Conservation (phyloP, 2,113 vertebrate genomes). For the Bufo bufo region DNA sequence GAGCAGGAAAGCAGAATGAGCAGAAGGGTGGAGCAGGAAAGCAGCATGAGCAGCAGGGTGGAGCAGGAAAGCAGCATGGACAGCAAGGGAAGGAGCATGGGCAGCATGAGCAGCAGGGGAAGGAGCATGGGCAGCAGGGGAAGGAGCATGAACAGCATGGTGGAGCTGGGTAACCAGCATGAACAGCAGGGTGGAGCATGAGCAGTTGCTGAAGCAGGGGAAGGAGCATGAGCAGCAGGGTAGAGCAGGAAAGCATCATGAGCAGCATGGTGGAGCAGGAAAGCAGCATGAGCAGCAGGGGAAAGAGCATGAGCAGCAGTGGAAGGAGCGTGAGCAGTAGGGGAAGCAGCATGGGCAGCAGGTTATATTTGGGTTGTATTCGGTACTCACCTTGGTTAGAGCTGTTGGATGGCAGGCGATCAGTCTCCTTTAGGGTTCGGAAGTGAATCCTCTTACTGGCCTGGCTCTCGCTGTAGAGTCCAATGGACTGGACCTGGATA, state of each 20-base stretch:
- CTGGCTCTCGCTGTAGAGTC: slow-evolving; percentile 91
- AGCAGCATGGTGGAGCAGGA: neutral
- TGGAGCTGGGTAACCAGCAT: neutral
- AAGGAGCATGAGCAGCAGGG: neutral
- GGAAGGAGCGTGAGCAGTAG: neutral
- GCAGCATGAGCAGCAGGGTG: neutral
- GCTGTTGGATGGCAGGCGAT: slow-evolving; percentile 90
- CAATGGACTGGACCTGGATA: slow-evolving; percentile 94
- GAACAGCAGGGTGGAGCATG: neutral
- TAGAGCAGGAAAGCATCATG: too few species aligned
- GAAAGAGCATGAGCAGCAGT: neutral
- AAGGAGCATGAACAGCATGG: neutral
- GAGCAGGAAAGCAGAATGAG: neutral
- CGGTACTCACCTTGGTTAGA: slow-evolving; percentile 89
- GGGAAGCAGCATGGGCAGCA: neutral
- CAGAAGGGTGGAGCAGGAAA: neutral
- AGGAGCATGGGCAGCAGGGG: neutral
- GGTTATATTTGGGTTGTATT: too few species aligned
- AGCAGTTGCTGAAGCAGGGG: neutral
- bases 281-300: neutral
- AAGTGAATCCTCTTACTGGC: slow-evolving; percentile 91
- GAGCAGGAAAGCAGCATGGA: neutral
- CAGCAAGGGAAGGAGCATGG: neutral
- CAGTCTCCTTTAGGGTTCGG: slow-evolving; percentile 90
- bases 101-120: neutral